These are phyloP conservation scores for Oenanthe oenanthe DNA, from an alignment of 2,113 vertebrate genomes.

Conservation along the genomic window DNA sequence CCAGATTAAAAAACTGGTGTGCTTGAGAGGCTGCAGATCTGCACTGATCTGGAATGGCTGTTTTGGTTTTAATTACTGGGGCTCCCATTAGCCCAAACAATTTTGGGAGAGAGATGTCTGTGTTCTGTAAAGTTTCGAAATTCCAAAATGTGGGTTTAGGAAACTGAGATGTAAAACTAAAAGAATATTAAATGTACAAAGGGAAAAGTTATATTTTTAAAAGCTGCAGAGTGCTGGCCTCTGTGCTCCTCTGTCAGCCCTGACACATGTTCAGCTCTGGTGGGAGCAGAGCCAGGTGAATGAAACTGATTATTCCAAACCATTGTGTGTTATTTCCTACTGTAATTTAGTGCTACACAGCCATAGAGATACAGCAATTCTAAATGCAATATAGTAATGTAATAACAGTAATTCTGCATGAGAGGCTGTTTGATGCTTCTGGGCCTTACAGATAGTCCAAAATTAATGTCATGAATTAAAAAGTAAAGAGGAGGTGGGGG, in stretches of 20 bases:
- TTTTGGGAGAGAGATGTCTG: neutral
- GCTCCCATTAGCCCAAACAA: neutral
- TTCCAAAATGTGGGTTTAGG: neutral
- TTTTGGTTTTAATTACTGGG: neutral
- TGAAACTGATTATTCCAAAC: neutral
- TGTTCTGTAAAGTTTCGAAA: neutral
- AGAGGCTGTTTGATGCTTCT: neutral
- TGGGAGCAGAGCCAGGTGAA: neutral
- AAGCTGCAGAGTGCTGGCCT: neutral
- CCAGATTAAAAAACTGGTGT: neutral
- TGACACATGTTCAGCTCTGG: neutral
- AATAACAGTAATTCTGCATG: neutral
- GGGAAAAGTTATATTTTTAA: neutral
- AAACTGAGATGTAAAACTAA: neutral
- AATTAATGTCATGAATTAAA: neutral
- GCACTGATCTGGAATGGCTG: neutral
- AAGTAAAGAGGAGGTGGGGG: accelerated
- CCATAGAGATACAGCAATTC: neutral
- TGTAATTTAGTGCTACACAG: neutral
- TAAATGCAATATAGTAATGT: neutral
- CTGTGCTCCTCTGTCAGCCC: neutral
- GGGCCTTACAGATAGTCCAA: neutral
- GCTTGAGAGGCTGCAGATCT: neutral
- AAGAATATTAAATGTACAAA: neutral
- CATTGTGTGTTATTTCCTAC: accelerated